phyloP scores from a whole-genome alignment of 2,797 vertebrate species.

The Hafferia zeledoni region DNA sequence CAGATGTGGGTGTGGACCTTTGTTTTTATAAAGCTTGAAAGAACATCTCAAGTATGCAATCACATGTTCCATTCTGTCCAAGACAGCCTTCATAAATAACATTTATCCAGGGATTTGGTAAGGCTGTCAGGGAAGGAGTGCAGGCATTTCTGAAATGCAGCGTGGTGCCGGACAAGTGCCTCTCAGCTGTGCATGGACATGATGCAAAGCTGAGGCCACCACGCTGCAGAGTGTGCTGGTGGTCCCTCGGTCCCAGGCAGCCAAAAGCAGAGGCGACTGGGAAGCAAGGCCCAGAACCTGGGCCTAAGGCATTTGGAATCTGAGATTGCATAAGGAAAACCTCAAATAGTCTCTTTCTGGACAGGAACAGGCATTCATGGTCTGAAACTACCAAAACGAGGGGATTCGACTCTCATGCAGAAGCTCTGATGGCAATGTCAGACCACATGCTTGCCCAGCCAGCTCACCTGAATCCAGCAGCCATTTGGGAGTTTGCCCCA shows the following conservation, averaged over 20 bases:
- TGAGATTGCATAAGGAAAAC: not conserved
- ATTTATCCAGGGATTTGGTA: not conserved
- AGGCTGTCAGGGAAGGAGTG: not conserved
- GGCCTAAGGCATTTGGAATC: not conserved
- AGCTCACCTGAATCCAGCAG: not conserved
- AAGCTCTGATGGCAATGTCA: not conserved
- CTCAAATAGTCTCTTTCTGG: not conserved
- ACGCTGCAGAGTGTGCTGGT: fast-evolving
- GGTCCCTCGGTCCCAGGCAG: not conserved
- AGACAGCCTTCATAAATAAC: not conserved
- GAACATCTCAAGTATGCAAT: not conserved
- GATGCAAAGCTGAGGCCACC: not conserved
- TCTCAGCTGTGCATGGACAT: fast-evolving
- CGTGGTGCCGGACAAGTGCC: fast-evolving
- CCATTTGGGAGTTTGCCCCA: not conserved
- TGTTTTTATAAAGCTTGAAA: not conserved
- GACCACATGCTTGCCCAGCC: fast-evolving
- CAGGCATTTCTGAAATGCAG: not conserved
- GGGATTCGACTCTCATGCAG: not conserved
- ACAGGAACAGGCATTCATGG: not conserved
- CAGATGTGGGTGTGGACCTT: not conserved
- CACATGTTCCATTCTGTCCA: not conserved
- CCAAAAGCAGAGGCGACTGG: not conserved
- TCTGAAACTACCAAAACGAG: not conserved
- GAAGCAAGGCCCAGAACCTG: not conserved